Percentiles rank a stretch among this genome's conserved stretches.
phyloP scores from a whole-genome alignment of 2,113 vertebrate species.

The Prietella phreatophila region DNA sequence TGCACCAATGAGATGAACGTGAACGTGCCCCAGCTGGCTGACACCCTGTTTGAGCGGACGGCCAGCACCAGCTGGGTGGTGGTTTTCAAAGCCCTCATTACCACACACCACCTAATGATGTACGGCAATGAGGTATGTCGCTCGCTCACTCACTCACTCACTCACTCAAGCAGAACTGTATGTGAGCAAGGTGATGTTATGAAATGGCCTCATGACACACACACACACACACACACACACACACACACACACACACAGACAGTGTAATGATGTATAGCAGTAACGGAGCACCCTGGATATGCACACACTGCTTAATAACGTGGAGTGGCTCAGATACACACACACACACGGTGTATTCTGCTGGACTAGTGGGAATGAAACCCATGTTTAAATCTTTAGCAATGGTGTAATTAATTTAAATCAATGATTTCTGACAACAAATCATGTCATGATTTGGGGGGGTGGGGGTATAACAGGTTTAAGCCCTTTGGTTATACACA shows the following conservation, averaged over 20 bases:
- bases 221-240: constrained; percentile 9
- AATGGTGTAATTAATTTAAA: neutral
- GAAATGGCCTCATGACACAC: constrained; percentile 8
- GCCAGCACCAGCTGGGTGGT: constrained; percentile 78
- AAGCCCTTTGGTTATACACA: neutral
- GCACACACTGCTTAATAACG: constrained; percentile 28
- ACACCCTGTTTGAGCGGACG: constrained; percentile 74
- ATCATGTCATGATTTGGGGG: neutral
- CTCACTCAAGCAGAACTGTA: neutral
- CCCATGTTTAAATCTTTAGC: neutral
- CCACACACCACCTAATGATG: constrained; percentile 78
- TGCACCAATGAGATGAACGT: constrained; percentile 79
- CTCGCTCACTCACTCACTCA: neutral
- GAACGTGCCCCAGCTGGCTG: constrained; percentile 74
- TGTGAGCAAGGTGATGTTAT: neutral
- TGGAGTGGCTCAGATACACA: constrained; percentile 11
- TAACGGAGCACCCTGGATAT: constrained; percentile 16
- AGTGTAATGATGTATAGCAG: constrained; percentile 36
- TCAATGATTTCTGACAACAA: neutral
- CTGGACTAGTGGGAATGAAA: neutral
- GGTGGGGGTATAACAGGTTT: neutral
- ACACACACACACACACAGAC: constrained; percentile 20
- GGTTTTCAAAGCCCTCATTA: constrained; percentile 76
- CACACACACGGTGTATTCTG: constrained; percentile 3
- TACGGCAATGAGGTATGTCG: constrained; percentile 74